Evolutionary conservation across 2,113 vertebrate species (phyloP), one percentile per base, ranked within the genome.

Genomic region (Halichoeres trimaculatus): DNA sequence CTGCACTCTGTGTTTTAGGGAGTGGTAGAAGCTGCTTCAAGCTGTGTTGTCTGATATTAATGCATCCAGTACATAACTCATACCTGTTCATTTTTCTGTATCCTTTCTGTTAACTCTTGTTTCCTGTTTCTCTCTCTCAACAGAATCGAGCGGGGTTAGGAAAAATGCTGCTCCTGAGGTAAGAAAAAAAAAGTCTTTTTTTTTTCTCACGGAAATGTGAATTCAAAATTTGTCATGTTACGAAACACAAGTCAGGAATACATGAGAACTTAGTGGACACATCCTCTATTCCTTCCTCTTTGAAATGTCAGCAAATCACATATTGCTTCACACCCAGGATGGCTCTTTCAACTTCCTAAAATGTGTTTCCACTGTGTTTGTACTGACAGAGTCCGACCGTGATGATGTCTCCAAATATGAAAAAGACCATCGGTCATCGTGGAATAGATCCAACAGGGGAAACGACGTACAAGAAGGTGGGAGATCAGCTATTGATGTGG

Each of bases 401-500:
- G 0, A 85, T 80, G 52, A 91, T 92, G 2, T 84, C 94, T 17
- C 94, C 90, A 0, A 92, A 93, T 47, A 92, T 94, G 3, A 95
- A 96, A 84, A 96, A 93, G 89, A 98, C 96, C 1, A 95, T 96
- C 23, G 97, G 98, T 0, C 98, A 99, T 86, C 87, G 97, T 57
- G 88, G 97, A 52, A 96, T 98, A 62, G 95, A 98, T 88, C 94
- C 95, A 56, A 97, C 95, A 0, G 98, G 98, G 0, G 97, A 99
- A 80, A 99, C 97, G 0, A 98, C 97, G 0, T 99, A 99, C 68
- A 99, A 99, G 81, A 99, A 99, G 95, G 98, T 96, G 12, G 38
- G 81, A 45, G 20, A 19, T 35, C 17, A 24, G 19, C 50, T 9
- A 2, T 3, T 65, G 40, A 48, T 23, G 26, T 35, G 50, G 6